phyloP scores from a whole-genome alignment of 2,113 vertebrate species.

The Campylorhamphus procurvoides region DNA sequence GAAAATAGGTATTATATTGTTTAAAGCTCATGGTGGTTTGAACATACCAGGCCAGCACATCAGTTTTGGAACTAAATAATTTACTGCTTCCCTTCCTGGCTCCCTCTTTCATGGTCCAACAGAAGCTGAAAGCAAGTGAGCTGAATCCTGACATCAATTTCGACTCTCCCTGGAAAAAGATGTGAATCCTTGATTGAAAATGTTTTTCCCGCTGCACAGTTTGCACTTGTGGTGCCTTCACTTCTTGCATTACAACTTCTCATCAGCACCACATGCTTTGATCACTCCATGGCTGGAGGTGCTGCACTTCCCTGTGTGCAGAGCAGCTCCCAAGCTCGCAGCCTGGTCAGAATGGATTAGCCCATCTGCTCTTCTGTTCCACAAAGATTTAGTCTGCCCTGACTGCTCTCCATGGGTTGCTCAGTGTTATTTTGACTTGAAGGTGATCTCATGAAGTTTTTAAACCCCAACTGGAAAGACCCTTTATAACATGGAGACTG shows the following conservation, averaged over 20 bases:
- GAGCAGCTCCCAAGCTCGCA: background rate
- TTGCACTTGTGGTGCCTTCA: background rate
- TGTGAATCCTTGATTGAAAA: background rate
- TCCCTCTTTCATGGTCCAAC: background rate
- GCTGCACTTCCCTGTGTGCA: background rate
- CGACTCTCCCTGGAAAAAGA: background rate
- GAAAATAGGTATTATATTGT: background rate
- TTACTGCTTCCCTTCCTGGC: background rate
- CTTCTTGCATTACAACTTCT: background rate
- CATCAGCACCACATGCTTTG: background rate
- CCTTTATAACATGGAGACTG: background rate
- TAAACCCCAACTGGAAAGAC: background rate
- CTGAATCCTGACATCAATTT: background rate
- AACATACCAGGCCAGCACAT: background rate
- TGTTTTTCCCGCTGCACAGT: fast-evolving
- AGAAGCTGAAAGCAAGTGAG: background rate
- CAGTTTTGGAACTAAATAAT: background rate
- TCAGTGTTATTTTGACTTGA: background rate
- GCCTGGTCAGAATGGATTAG: background rate
- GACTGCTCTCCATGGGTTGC: background rate
- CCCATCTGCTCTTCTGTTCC: background rate
- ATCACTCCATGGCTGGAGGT: background rate
- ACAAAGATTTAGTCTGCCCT: background rate
- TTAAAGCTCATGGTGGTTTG: background rate
- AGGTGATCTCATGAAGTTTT: background rate